Evolutionary conservation across 1,140 invertebrate species (phyloP).

Genomic region (Tetramorium parvispinum): DNA sequence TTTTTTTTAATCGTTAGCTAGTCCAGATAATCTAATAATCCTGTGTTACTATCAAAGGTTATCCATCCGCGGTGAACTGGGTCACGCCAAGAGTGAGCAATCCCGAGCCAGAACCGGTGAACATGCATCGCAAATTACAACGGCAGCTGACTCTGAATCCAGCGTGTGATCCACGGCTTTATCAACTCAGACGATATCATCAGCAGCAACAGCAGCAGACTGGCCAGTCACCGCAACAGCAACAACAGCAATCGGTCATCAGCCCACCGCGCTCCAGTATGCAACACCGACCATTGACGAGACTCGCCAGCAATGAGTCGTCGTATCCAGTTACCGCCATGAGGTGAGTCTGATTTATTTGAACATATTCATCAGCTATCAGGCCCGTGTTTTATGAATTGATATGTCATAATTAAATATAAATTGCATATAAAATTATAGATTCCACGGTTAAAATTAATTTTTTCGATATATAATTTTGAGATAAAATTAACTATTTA

Average conservation of each 20-base stretch:
- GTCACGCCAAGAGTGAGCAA: constrained; percentile 75
- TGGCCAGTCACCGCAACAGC: constrained; percentile 58
- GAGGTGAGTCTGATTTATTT: constrained; percentile 70
- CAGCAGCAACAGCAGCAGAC: constrained; percentile 78
- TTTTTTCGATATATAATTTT: not conserved
- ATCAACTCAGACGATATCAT: constrained; percentile 83
- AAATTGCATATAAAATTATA: not conserved
- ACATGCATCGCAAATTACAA: constrained; percentile 92
- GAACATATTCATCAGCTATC: not conserved
- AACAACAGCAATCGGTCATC: constrained; percentile 70
- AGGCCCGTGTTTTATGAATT: not conserved
- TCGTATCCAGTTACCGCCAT: constrained; percentile 77
- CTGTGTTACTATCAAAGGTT: constrained; percentile 60
- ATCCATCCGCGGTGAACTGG: constrained; percentile 76
- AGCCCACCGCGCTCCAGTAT: constrained; percentile 75
- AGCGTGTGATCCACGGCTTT: constrained; percentile 90
- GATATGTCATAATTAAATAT: not conserved
- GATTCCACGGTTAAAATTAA: not conserved
- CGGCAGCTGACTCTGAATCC: constrained; percentile 94
- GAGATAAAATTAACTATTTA: not conserved
- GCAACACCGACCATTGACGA: constrained; percentile 78
- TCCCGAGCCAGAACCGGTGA: constrained; percentile 85
- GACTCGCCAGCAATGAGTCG: constrained; percentile 80
- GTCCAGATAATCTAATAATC: not conserved
- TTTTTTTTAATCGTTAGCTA: not conserved